phyloP scores from a whole-genome alignment of 2,797 vertebrate genomes.

The Oryzias dopingdopingensis region DNA sequence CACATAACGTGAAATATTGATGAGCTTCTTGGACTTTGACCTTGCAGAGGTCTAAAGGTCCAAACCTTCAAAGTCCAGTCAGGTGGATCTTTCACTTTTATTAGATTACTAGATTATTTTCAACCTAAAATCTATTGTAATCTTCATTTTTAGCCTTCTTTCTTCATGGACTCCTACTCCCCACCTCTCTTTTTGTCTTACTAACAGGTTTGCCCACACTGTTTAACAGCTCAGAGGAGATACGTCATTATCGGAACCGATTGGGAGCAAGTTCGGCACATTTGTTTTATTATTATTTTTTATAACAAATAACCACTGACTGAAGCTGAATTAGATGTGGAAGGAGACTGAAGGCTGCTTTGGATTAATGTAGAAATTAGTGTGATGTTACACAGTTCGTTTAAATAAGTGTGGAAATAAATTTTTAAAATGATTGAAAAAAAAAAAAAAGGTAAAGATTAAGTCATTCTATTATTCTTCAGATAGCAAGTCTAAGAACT shows the following conservation, averaged over 20 bases:
- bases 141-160: constrained; percentile 48
- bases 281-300: constrained; percentile 26
- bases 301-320: constrained; percentile 84
- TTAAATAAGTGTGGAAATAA: constrained; percentile 65
- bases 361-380: constrained; percentile 56
- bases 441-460: constrained; percentile 52
- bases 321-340: constrained; percentile 52
- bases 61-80: constrained; percentile 43
- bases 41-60: constrained; percentile 3
- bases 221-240: constrained; percentile 41
- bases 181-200: constrained; percentile 34
- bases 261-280: constrained; percentile 48
- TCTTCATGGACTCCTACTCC: constrained; percentile 40
- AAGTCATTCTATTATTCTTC: constrained; percentile 66
- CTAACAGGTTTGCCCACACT: constrained; percentile 46
- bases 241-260: constrained; percentile 28
- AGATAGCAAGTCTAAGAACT: constrained; percentile 65
- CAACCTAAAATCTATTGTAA: constrained; percentile 56
- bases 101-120: constrained; percentile 44
- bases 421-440: constrained; percentile 58
- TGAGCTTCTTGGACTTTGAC: constrained; percentile 58
- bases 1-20: constrained; percentile 80
- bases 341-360: constrained; percentile 49
- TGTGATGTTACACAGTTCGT: constrained; percentile 57
- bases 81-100: constrained; percentile 58